These are phyloP conservation scores for Aphelocoma californica DNA, from an alignment of 2,797 vertebrate genomes.

Conservation along the genomic window DNA sequence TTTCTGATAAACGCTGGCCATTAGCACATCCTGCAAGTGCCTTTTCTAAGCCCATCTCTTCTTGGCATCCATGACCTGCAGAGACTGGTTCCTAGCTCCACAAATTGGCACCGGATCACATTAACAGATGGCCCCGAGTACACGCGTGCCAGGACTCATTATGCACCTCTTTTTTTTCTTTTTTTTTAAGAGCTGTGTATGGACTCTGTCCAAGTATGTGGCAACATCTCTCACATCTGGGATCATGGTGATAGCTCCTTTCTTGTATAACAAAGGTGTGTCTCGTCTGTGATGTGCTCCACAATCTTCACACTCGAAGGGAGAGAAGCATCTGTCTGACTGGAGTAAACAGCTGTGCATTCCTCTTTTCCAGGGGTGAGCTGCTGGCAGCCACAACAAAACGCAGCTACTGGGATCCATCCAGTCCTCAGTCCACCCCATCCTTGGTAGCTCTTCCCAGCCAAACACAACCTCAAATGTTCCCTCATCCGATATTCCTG, in stretches of 20 bases:
- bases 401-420: neutral
- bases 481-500: neutral
- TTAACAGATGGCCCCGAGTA: constrained; percentile 9
- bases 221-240: neutral
- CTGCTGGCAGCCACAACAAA: neutral
- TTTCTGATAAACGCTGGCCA: neutral
- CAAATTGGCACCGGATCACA: constrained; percentile 2
- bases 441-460: neutral
- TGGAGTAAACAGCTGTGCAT: neutral
- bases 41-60: neutral
- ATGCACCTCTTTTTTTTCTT: neutral
- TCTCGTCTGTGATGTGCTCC: neutral
- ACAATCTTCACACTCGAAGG: neutral
- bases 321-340: neutral
- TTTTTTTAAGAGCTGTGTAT: neutral
- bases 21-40: constrained; percentile 10
- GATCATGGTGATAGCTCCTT: neutral
- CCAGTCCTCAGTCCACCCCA: neutral
- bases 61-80: neutral
- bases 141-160: neutral
- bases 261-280: neutral
- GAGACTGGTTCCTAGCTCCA: neutral
- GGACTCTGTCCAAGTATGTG: neutral
- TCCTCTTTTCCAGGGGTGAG: neutral
- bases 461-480: neutral